Evolutionary conservation across 2,797 vertebrate species (phyloP).

Genomic region (Acanthopagrus latus): DNA sequence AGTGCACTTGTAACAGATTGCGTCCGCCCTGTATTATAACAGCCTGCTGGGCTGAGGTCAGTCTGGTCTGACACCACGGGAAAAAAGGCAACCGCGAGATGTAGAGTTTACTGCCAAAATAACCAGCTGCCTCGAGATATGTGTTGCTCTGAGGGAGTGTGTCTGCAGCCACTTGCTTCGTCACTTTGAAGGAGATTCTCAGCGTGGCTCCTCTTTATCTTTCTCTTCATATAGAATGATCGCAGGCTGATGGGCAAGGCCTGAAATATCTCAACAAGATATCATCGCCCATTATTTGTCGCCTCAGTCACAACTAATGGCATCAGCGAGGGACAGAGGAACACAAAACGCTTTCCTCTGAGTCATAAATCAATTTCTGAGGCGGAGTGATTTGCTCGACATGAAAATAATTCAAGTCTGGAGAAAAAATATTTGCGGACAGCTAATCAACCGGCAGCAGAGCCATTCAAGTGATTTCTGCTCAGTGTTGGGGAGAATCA

Average conservation of each 20-base stretch:
- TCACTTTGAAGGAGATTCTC: constrained; percentile 16
- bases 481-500: constrained; percentile 9
- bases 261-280: constrained; percentile 30
- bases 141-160: neutral
- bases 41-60: constrained; percentile 36
- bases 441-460: constrained; percentile 33
- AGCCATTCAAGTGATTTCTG: constrained; percentile 20
- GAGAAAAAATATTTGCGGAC: neutral
- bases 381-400: constrained; percentile 26
- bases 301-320: constrained; percentile 37
- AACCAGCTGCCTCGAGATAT: constrained; percentile 42
- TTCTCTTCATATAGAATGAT: constrained; percentile 12
- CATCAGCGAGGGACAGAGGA: constrained; percentile 9
- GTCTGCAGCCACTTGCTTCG: constrained; percentile 8
- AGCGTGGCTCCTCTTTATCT: neutral
- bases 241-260: neutral
- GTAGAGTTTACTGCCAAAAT: constrained; percentile 16
- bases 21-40: neutral
- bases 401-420: constrained; percentile 33
- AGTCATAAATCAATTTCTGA: constrained; percentile 33
- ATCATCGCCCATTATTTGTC: constrained; percentile 16
- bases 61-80: constrained; percentile 30
- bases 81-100: neutral
- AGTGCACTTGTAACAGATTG: constrained; percentile 21
- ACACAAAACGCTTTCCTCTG: constrained; percentile 25